phyloP scores from a whole-genome alignment of 2,797 vertebrate genomes.

The Hydrolagus colliei region DNA sequence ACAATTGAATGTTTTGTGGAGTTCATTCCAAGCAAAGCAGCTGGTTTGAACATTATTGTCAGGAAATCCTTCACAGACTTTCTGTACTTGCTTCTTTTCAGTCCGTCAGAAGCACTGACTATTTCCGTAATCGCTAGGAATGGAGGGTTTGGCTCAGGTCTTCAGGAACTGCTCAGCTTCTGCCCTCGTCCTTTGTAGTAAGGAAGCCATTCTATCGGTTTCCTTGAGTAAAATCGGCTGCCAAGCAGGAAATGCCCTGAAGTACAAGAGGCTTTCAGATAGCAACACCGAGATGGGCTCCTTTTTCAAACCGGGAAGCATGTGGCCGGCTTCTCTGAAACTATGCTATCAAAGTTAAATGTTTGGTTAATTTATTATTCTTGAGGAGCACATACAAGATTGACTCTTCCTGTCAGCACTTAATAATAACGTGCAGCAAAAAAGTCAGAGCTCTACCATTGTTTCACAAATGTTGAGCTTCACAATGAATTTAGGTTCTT shows the following conservation, averaged over 20 bases:
- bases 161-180: background rate
- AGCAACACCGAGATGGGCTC: background rate
- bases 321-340: background rate
- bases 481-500: no score
- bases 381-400: no score
- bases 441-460: no score
- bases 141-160: background rate
- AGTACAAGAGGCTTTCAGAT: background rate
- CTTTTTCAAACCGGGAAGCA: background rate
- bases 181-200: slow-evolving; percentile 8
- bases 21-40: slow-evolving; percentile 18
- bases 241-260: background rate
- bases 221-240: background rate
- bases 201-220: slow-evolving; percentile 3
- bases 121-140: background rate
- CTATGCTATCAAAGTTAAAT: no score
- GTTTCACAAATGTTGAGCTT: no score
- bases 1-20: slow-evolving; percentile 22
- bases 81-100: slow-evolving; percentile 22
- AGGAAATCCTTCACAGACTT: slow-evolving; percentile 31
- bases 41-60: slow-evolving; percentile 23
- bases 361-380: no score
- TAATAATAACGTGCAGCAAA: no score
- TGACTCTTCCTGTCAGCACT: no score
- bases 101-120: slow-evolving; percentile 24